phyloP scores from a whole-genome alignment of 2,113 vertebrate species.

The Urocynchramus pylzowi region DNA sequence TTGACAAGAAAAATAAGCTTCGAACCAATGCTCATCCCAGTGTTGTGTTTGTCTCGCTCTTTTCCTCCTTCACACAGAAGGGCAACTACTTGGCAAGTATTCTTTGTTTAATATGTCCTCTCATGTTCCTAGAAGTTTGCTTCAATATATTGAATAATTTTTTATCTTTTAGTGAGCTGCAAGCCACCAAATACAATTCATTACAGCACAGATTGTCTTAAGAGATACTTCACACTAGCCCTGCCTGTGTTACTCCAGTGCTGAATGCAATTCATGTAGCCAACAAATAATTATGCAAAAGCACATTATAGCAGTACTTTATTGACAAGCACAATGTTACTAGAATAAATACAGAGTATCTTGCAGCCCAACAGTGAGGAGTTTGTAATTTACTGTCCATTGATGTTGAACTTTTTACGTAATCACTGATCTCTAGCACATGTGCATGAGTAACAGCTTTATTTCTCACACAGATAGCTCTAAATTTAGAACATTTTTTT shows the following conservation, averaged over 20 bases:
- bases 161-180: not conserved
- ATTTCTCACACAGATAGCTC: not conserved
- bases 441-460: not conserved
- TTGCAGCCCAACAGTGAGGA: not conserved
- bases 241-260: not conserved
- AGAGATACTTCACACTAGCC: not conserved
- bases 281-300: not conserved
- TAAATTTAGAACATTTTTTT: not conserved
- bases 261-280: not conserved
- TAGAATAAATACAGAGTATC: not conserved
- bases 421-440: not conserved
- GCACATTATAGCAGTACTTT: not conserved
- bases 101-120: not conserved
- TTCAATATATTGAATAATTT: not conserved
- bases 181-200: not conserved
- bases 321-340: not conserved
- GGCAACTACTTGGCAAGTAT: not conserved
- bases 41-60: not conserved
- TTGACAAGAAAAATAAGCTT: not conserved
- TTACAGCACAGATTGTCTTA: not conserved
- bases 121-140: not conserved
- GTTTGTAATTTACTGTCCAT: not conserved
- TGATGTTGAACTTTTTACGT: not conserved
- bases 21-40: not conserved
- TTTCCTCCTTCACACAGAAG: not conserved